phyloP scores from a whole-genome alignment of 2,888 invertebrate genomes.

The Prosopocoilus inquinatus region DNA sequence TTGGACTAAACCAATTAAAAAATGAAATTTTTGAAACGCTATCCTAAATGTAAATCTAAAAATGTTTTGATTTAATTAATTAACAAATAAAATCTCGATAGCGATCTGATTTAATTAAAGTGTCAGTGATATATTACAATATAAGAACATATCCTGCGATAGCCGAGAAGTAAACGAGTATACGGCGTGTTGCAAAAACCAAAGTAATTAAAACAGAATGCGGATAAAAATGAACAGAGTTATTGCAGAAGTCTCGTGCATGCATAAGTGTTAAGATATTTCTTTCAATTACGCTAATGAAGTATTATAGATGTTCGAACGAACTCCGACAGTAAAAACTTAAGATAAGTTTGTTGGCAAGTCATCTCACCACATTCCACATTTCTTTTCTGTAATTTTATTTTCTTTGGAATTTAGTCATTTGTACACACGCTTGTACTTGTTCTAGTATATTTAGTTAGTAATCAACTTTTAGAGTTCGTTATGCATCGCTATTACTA shows the following conservation, averaged over 20 bases:
- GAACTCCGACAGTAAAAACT: conserved; percentile 10
- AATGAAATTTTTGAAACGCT: too few relatives aligned
- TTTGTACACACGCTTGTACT: neutral
- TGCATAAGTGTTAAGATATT: conserved; percentile 17
- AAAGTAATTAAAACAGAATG: conserved; percentile 11
- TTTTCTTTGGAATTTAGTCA: conserved; percentile 6
- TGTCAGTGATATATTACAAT: conserved; percentile 4
- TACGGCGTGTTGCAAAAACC: conserved; percentile 8
- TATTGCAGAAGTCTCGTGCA: conserved; percentile 9
- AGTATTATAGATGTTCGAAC: conserved; percentile 17
- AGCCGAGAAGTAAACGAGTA: conserved; percentile 3
- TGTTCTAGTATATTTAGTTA: too few relatives aligned
- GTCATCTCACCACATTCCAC: conserved; percentile 18
- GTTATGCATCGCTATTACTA: too few relatives aligned
- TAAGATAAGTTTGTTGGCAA: conserved; percentile 12
- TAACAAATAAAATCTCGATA: too few relatives aligned
- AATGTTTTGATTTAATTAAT: too few relatives aligned
- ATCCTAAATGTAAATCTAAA: too few relatives aligned
- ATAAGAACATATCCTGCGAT: conserved; percentile 4
- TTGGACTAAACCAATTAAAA: too few relatives aligned
- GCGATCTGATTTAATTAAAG: neutral
- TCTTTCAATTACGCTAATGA: conserved; percentile 22
- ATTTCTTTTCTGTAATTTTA: conserved; percentile 3
- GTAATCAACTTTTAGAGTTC: too few relatives aligned
- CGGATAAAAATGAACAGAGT: conserved; percentile 1